Base-by-base conservation (phyloP, 2,113 vertebrate species). In the Phalacrocorax carbo region DNA sequence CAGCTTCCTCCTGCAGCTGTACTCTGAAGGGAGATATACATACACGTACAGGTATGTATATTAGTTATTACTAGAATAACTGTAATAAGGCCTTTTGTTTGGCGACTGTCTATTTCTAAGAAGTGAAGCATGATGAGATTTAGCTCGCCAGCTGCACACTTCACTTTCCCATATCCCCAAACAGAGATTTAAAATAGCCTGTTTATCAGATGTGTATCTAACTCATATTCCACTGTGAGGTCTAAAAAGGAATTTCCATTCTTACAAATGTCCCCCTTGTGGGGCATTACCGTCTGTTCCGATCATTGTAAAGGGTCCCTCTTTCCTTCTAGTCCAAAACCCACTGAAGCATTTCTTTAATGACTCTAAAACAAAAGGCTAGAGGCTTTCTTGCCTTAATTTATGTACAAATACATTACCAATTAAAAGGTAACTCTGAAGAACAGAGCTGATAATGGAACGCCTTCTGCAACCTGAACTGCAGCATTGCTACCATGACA, bases 181-280 rank as follows among this genome's bases (percentile, higher is more conserved):
- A 84, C 96, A 96, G 61, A 94, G 86, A 96, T 96, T 95, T 82
- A 68, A 40, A 87, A 96, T 78, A 49, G 85, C 88, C 93, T 95
- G 96, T 96, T 97, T 95, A 97, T 97, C 95, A 97, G 96, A 95
- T 93, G 92, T 90, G 71, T 82, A 90, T 95, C 95, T 97, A 94
- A 95, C 81, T 95, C 23, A 3, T 90, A 96, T 94, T 89, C 97
- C 94, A 78, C 86, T 22, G 87, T 83, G 94, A 96, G 92, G 90
- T 48, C 91, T 96, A 86, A 96, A 96, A 82, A 96, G 89, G 96
- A 90, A 97, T 97, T 96, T 96, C 91, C 92, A 97, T 89, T 92
- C 92, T 84, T 22, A 82, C 82, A 85, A 91, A 97, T 34, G 82
- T 92, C 58, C 93, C 97, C 94, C 96, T 88, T 27, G 92, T 94